A percentile compares a stretch with the other conserved stretches of the same genome.
These are phyloP conservation scores for Macaria liturata DNA, from an alignment of 2,888 invertebrate species.

Conservation along the genomic window DNA sequence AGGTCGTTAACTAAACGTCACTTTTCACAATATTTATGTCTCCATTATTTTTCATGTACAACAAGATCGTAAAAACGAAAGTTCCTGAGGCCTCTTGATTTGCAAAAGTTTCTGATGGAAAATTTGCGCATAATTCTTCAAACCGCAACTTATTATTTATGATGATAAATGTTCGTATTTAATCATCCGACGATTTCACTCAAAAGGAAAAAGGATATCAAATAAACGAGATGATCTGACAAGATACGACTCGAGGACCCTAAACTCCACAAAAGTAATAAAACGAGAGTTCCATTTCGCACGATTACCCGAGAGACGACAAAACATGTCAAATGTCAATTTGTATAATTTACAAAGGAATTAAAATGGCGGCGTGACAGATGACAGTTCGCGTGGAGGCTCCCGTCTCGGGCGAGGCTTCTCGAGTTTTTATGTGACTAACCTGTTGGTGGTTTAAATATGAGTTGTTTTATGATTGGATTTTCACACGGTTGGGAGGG, in stretches of 20 bases:
- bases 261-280: conserved; percentile 59
- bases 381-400: conserved; percentile 60
- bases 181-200: neutral
- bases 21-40: conserved; percentile 78
- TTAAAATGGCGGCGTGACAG: conserved; percentile 75
- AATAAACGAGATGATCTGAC: conserved; percentile 23
- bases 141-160: conserved; percentile 8
- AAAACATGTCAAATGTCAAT: conserved; percentile 80
- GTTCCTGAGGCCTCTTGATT: conserved; percentile 43
- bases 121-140: conserved; percentile 5
- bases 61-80: conserved; percentile 67
- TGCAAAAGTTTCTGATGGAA: conserved; percentile 12
- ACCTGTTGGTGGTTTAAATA: conserved; percentile 44
- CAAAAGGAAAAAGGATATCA: conserved; percentile 1
- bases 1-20: conserved; percentile 77
- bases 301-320: conserved; percentile 76
- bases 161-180: conserved; percentile 4
- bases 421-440: conserved; percentile 35
- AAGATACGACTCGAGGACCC: conserved; percentile 39
- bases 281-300: conserved; percentile 67
- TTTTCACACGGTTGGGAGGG: conserved; percentile 41
- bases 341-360: conserved; percentile 72
- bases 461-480: conserved; percentile 42
- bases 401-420: conserved; percentile 36
- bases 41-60: conserved; percentile 74